phyloP scores from a whole-genome alignment of 2,797 vertebrate species.

The Zenarchopterus dispar region DNA sequence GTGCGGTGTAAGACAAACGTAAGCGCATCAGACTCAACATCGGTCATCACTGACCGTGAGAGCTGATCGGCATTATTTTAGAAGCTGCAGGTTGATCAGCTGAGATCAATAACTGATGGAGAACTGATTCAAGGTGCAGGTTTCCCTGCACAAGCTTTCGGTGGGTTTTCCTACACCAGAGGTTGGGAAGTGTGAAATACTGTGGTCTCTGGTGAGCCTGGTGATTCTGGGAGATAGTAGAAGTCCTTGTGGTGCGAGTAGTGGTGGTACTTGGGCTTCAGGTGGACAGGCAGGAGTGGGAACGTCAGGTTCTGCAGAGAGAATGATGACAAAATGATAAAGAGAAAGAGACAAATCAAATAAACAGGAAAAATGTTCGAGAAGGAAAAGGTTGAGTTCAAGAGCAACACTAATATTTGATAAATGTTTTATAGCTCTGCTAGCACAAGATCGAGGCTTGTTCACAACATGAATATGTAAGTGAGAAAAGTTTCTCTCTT shows the following conservation, averaged over 20 bases:
- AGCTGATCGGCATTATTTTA: neutral
- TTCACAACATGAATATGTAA: too few species aligned
- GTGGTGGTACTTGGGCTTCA: conserved; percentile 44
- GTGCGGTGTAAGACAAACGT: neutral
- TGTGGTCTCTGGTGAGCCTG: conserved; percentile 7
- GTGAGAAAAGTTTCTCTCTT: neutral
- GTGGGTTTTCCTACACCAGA: conserved; percentile 23
- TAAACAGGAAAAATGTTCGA: too few species aligned
- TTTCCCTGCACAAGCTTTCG: neutral
- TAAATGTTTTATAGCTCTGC: too few species aligned
- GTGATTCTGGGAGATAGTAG: conserved; percentile 7
- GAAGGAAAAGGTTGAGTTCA: too few species aligned
- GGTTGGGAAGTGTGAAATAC: neutral
- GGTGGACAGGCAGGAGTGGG: conserved; percentile 12
- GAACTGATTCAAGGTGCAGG: neutral
- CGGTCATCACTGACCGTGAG: neutral
- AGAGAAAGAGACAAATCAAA: too few species aligned
- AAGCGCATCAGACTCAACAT: neutral
- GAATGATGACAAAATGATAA: neutral
- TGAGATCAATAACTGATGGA: neutral
- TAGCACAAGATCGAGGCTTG: too few species aligned
- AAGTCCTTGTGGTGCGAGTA: conserved; percentile 43
- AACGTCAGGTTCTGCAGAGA: conserved; percentile 54
- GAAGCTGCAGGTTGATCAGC: neutral
- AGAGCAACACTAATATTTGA: too few species aligned